phyloP scores from a whole-genome alignment of 2,888 invertebrate genomes.

The Incurvaria masculella region DNA sequence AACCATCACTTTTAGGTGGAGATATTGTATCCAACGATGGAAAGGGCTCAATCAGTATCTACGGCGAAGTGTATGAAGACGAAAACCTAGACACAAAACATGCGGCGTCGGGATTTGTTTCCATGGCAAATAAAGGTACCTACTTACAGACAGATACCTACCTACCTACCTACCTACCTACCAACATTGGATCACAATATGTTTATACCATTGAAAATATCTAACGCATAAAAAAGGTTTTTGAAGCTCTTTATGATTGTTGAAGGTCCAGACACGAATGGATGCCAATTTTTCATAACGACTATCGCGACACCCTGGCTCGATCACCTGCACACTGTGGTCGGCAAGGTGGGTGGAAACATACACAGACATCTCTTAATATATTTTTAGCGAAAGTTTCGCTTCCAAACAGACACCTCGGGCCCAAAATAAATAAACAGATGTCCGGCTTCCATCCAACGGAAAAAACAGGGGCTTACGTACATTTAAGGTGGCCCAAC shows the following conservation, averaged over 20 bases:
- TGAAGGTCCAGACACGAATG: slow-evolving; percentile 81
- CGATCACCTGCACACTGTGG: slow-evolving; percentile 83
- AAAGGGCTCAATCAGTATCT: slow-evolving; percentile 80
- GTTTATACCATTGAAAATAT: too few species aligned
- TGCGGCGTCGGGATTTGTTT: slow-evolving; percentile 77
- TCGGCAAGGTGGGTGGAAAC: slow-evolving; percentile 85
- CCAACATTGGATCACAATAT: too few species aligned
- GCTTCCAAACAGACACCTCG: too few species aligned
- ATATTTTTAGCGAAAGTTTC: too few species aligned
- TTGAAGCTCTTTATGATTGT: too few species aligned
- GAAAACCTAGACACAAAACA: slow-evolving; percentile 83
- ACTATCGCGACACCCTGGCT: slow-evolving; percentile 84
- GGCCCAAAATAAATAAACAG: too few species aligned
- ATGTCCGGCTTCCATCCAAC: too few species aligned
- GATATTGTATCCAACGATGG: slow-evolving; percentile 82
- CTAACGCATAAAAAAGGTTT: too few species aligned
- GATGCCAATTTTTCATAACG: slow-evolving; percentile 95
- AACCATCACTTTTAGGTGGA: slow-evolving; percentile 75
- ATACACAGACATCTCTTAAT: too few species aligned
- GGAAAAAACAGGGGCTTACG: too few species aligned
- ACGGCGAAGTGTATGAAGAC: slow-evolving; percentile 81
- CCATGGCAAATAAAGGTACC: slow-evolving; percentile 84
- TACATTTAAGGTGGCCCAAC: too few species aligned
- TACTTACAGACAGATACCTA: slow-evolving; percentile 1
- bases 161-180: slow-evolving; percentile 17